Conservation (phyloP, 2,888 invertebrate species). For the Dryocosmus kuriphilus region DNA sequence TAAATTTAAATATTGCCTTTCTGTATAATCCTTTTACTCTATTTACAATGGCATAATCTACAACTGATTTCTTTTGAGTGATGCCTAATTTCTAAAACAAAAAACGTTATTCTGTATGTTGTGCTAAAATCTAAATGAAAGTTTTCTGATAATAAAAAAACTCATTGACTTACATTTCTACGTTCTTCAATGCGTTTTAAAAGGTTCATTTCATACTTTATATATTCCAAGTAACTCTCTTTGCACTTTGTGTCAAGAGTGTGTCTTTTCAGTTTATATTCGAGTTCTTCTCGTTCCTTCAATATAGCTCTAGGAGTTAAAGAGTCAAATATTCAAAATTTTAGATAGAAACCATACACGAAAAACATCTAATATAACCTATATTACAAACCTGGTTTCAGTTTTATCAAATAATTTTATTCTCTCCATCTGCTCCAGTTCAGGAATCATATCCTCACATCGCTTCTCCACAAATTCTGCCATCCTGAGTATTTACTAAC, state of each 20-base stretch:
- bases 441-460: conserved; percentile 88
- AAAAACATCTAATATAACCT: conserved; percentile 47
- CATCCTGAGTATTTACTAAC: conserved; percentile 79
- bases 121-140: neutral
- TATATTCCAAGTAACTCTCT: conserved; percentile 85
- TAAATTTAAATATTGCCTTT: conserved; percentile 84
- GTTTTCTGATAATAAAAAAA: neutral
- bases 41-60: conserved; percentile 85
- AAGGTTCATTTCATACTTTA: conserved; percentile 85
- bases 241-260: conserved; percentile 81
- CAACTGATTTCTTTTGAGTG: conserved; percentile 82
- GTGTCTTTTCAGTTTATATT: conserved; percentile 84
- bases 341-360: neutral
- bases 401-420: conserved; percentile 84
- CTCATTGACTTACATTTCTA: conserved; percentile 77
- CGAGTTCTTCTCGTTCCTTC: conserved; percentile 85
- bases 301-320: conserved; percentile 65
- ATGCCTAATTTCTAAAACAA: conserved; percentile 77
- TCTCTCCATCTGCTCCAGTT: conserved; percentile 88
- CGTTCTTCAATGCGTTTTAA: conserved; percentile 83
- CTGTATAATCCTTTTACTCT: conserved; percentile 87
- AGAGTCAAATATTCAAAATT: neutral
- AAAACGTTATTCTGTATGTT: conserved; percentile 26
- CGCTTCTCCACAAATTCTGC: conserved; percentile 89
- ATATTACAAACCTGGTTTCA: conserved; percentile 83